Evolutionary conservation across 2,797 vertebrate genomes (phyloP).

Genomic region (Nannoperca obscura): DNA sequence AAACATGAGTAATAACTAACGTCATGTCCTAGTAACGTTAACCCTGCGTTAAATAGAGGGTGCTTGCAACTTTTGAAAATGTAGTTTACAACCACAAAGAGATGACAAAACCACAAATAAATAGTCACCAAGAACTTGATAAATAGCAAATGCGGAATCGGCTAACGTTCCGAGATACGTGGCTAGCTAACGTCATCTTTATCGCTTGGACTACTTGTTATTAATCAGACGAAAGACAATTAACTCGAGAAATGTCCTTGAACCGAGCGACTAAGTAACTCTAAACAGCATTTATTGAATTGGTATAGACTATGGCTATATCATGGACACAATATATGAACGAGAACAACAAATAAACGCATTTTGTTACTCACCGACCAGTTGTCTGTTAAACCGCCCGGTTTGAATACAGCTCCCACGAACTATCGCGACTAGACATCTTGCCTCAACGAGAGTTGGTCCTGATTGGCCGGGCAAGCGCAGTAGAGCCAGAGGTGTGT

Average conservation of each 20-base stretch:
- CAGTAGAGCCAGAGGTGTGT: too few species aligned
- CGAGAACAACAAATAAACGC: rapidly evolving
- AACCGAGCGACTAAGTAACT: background rate
- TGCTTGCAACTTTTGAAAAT: too few species aligned
- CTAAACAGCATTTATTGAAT: rapidly evolving
- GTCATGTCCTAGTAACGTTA: background rate
- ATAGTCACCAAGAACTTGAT: background rate
- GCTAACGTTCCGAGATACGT: background rate
- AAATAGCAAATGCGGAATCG: background rate
- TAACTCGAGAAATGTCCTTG: too few species aligned
- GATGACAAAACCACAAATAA: background rate
- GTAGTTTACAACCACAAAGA: too few species aligned
- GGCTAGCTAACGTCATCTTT: background rate
- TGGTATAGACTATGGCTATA: rapidly evolving
- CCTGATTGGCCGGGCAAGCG: background rate
- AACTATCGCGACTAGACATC: slow-evolving; percentile 43
- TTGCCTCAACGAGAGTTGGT: background rate
- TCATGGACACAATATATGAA: background rate
- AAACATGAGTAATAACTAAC: background rate
- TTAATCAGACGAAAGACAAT: background rate
- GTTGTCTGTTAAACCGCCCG: slow-evolving; percentile 22
- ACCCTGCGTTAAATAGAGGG: too few species aligned
- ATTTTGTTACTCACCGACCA: background rate
- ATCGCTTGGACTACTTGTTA: background rate
- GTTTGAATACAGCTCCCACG: slow-evolving; percentile 28